Evolutionary conservation across 2,888 invertebrate genomes (phyloP), one percentile per base, ranked within the genome.

Genomic region (Agonopterix alstromeriana): DNA sequence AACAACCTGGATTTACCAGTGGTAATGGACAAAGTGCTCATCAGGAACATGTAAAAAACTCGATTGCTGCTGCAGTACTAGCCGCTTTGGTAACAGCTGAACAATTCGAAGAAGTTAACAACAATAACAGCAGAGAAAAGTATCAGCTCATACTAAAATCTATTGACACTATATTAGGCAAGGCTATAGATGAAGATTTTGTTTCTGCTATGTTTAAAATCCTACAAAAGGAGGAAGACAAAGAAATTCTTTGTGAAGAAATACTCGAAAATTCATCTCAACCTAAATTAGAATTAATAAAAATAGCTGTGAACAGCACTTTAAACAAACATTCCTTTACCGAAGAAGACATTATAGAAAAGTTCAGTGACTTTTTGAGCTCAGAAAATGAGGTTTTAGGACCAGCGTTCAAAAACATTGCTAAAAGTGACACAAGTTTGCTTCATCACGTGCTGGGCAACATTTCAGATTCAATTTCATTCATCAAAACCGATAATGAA

Each of bases 321-420:
- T 67, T 82, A 53, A 64, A 77, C 36, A 87, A 89, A 57, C 77
- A 86, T 61, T 74, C 90, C 51, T 82, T 89, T 35, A 86, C 89
- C 10, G 83, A 90, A 65, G 89, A 91, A 52, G 90, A 91, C 10
- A 86, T 93, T 0, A 82, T 93, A 46, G 92, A 93, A 50, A 91
- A 91, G 64, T 81, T 94, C 14, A 88, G 90, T 12, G 89, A 91
- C 57, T 91, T 94, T 49, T 79, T 94, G 45, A 91, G 91, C 53
- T 90, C 91, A 55, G 92, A 92, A 61, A 88, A 89, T 57, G 84
- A 92, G 53, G 89, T 93, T 17, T 65, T 90, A 8, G 90, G 91
- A 0, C 86, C 90, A 8, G 93, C 93, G 0, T 93, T 94, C 56
- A 91, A 91, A 70, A 92, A 92, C 55, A 89, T 94, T 52, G 90